Conservation (phyloP, 2,797 vertebrate species). For the Buphagus erythrorhynchus region DNA sequence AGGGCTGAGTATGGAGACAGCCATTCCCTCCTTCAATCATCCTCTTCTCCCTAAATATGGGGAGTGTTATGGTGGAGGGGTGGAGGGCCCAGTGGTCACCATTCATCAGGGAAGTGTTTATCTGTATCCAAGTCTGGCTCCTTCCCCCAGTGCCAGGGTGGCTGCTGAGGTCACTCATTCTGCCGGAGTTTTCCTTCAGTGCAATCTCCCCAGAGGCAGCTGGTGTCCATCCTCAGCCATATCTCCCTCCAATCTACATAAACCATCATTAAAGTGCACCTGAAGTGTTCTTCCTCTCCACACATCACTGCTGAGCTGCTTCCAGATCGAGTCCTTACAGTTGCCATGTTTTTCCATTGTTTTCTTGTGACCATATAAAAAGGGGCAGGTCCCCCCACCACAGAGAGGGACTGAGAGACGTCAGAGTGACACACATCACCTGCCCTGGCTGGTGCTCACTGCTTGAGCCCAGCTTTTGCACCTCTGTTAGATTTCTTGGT, state of each 20-base stretch:
- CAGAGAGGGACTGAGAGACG: not conserved
- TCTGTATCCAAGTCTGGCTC: not conserved
- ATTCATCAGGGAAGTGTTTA: not conserved
- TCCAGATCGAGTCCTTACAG: not conserved
- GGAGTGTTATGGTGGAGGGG: not conserved
- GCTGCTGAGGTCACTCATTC: not conserved
- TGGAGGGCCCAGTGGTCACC: not conserved
- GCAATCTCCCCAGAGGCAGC: not conserved
- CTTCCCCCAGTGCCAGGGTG: not conserved
- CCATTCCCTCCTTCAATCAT: not conserved
- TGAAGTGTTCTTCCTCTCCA: not conserved
- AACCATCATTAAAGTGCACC: not conserved
- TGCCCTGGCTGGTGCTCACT: not conserved
- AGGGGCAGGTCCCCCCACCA: not conserved
- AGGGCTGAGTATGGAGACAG: not conserved
- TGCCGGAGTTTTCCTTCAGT: not conserved
- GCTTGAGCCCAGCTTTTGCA: not conserved
- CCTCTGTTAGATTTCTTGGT: not conserved
- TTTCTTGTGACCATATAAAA: not conserved
- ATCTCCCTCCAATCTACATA: not conserved
- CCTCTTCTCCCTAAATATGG: not conserved
- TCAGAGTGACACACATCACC: not conserved
- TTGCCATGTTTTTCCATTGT: not conserved
- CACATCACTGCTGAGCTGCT: not conserved
- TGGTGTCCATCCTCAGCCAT: not conserved